Conservation (phyloP, 2,113 vertebrate genomes). For the Myotis yumanensis region DNA sequence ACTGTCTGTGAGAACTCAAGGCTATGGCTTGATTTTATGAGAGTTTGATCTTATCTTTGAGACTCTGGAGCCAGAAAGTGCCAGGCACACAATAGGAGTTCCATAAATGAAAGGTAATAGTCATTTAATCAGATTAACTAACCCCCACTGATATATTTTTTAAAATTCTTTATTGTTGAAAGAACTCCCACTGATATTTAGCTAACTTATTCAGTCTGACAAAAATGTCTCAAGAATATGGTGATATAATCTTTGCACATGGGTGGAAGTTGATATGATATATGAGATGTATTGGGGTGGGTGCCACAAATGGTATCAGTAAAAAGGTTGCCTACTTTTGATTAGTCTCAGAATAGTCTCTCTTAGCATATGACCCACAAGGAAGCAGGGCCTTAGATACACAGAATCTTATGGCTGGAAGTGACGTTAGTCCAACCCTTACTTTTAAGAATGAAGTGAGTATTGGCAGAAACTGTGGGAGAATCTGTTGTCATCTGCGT, state of each 20-base stretch:
- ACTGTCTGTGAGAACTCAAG: neutral
- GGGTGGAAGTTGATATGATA: neutral
- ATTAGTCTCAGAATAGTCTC: slow-evolving; percentile 28
- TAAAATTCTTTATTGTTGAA: too few relatives aligned
- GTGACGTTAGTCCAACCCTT: neutral
- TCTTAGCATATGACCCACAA: neutral
- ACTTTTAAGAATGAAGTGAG: neutral
- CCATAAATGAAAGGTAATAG: neutral
- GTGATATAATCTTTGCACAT: neutral
- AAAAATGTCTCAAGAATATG: slow-evolving; percentile 41
- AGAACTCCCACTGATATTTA: neutral
- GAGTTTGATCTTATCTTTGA: slow-evolving; percentile 61
- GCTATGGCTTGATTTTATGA: slow-evolving; percentile 39
- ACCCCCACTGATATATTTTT: neutral
- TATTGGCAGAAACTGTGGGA: neutral
- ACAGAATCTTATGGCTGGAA: neutral
- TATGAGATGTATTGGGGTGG: neutral
- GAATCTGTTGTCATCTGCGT: neutral
- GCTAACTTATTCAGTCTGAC: slow-evolving; percentile 29
- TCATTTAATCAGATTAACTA: slow-evolving; percentile 31
- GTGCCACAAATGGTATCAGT: neutral
- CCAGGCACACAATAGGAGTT: slow-evolving; percentile 29
- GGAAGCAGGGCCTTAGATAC: neutral
- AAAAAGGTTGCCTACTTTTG: neutral
- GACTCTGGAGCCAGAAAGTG: slow-evolving; percentile 29